Conservation (phyloP, 1,140 invertebrate genomes). For the Leptoteleia sp. region DNA sequence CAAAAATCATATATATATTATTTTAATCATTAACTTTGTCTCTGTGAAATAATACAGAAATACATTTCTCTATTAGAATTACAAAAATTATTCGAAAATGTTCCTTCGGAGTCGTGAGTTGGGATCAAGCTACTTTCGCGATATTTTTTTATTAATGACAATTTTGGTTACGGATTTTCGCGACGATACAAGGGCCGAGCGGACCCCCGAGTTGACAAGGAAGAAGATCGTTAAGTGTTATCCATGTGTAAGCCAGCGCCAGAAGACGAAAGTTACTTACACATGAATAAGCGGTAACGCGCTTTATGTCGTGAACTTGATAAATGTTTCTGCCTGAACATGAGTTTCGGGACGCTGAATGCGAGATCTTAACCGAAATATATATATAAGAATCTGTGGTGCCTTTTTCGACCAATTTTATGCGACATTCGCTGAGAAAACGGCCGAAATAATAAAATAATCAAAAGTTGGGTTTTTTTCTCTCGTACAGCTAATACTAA, state of each 20-base stretch:
- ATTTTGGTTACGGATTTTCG: slow-evolving; percentile 24
- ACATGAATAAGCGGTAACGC: slow-evolving; percentile 78
- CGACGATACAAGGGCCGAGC: slow-evolving; percentile 11
- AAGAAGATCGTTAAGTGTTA: slow-evolving; percentile 71
- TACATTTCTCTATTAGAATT: no score
- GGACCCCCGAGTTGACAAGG: slow-evolving; percentile 43
- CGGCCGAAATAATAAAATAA: slow-evolving; percentile 25
- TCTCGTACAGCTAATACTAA: slow-evolving; percentile 2
- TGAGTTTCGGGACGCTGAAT: slow-evolving; percentile 70
- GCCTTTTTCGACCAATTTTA: slow-evolving; percentile 22
- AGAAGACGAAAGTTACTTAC: slow-evolving; percentile 69
- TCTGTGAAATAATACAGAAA: no score
- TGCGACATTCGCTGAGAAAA: background rate
- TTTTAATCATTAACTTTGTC: no score
- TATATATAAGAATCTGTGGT: slow-evolving; percentile 64
- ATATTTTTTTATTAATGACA: no score
- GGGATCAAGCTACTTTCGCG: no score
- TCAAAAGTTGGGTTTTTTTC: slow-evolving; percentile 4
- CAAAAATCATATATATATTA: no score
- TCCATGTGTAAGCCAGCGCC: slow-evolving; percentile 63
- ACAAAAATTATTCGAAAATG: no score
- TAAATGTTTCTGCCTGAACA: slow-evolving; percentile 71
- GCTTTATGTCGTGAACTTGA: slow-evolving; percentile 72
- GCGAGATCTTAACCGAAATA: slow-evolving; percentile 68
- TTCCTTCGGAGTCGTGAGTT: no score